phyloP scores from a whole-genome alignment of 2,113 vertebrate genomes.

The Leiothrix lutea region DNA sequence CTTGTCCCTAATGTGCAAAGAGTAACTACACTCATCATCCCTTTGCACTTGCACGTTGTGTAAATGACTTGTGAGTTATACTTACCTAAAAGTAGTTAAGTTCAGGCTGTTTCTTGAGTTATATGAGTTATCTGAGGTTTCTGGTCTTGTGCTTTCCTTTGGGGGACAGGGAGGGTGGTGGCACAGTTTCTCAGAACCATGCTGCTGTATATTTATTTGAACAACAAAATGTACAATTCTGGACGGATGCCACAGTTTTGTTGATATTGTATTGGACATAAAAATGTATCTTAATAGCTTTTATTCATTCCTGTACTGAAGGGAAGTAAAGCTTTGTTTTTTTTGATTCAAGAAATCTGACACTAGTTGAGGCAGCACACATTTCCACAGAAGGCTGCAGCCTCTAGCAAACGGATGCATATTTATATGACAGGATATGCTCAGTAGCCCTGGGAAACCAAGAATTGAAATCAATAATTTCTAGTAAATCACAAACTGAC shows the following conservation, averaged over 20 bases:
- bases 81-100: background rate
- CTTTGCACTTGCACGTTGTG: background rate
- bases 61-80: background rate
- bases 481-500: conserved; percentile 68
- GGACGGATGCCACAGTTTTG: background rate
- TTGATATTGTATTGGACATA: background rate
- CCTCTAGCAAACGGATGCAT: conserved; percentile 42
- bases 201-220: background rate
- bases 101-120: background rate
- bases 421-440: conserved; percentile 41
- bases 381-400: conserved; percentile 12
- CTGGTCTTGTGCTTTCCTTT: background rate
- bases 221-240: background rate
- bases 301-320: background rate
- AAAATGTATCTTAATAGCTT: background rate
- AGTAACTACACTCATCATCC: background rate
- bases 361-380: background rate
- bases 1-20: background rate
- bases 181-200: background rate
- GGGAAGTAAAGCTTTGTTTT: background rate
- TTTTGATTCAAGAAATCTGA: conserved; percentile 22
- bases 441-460: conserved; percentile 70
- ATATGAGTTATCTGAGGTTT: background rate
- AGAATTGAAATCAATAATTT: conserved; percentile 72
- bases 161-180: too few species aligned